phyloP scores from a whole-genome alignment of 1,140 invertebrate species.

The Lepidurus packardi region DNA sequence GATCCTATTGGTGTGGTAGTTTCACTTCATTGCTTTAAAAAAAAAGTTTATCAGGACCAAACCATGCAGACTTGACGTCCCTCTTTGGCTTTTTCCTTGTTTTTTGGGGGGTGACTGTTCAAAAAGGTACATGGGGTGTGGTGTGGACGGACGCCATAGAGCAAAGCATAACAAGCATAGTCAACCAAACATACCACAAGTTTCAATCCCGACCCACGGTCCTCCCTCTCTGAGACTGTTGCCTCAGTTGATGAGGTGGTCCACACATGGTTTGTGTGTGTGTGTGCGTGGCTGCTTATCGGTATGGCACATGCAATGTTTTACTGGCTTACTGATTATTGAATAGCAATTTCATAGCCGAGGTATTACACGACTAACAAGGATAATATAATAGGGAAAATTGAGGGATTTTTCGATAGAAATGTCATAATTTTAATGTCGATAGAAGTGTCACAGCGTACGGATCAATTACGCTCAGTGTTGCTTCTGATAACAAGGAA shows the following conservation, averaged over 20 bases:
- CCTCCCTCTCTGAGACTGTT: neutral
- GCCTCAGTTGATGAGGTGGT: neutral
- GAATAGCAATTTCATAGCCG: neutral
- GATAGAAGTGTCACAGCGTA: too few species aligned
- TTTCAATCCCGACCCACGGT: neutral
- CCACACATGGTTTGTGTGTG: neutral
- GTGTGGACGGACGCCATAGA: neutral
- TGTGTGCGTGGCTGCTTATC: conserved; percentile 1
- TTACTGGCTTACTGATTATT: conserved; percentile 12
- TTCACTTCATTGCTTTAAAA: neutral
- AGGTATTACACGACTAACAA: neutral
- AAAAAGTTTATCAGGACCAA: conserved; percentile 22
- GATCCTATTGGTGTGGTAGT: neutral
- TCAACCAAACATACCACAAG: neutral
- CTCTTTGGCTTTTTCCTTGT: neutral
- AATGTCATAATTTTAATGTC: too few species aligned
- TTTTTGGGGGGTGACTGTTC: neutral
- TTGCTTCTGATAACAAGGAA: too few species aligned
- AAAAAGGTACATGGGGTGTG: conserved; percentile 6
- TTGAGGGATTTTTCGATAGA: too few species aligned
- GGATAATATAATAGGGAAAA: too few species aligned
- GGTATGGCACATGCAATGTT: neutral
- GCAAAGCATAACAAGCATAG: neutral
- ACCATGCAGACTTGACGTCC: conserved; percentile 14
- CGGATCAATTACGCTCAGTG: too few species aligned